Conservation (phyloP, 2,888 invertebrate genomes). For the Stomorhina lunata region DNA sequence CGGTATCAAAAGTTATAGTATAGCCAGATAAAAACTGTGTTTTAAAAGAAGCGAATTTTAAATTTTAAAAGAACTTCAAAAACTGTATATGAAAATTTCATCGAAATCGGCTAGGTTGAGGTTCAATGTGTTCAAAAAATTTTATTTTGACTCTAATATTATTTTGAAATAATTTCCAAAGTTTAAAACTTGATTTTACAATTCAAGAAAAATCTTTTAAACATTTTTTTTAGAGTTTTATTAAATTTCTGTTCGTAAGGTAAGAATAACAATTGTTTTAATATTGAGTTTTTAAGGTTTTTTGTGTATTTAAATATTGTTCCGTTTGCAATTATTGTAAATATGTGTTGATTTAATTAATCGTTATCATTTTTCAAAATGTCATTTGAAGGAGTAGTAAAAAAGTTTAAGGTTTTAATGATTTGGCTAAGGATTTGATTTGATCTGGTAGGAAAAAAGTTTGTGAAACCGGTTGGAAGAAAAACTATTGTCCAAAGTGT, state of each 20-base stretch:
- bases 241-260: too few relatives aligned
- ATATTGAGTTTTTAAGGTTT: conserved; percentile 38
- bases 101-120: too few relatives aligned
- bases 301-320: conserved; percentile 60
- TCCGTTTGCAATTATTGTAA: conserved; percentile 66
- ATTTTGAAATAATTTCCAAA: too few relatives aligned
- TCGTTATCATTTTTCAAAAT: conserved; percentile 17
- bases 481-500: conserved; percentile 59
- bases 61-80: too few relatives aligned
- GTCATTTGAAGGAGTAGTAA: not conserved
- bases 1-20: too few relatives aligned
- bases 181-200: not conserved
- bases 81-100: too few relatives aligned
- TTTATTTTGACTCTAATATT: too few relatives aligned
- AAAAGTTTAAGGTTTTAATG: conserved; percentile 2
- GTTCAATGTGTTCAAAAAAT: too few relatives aligned
- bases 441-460: not conserved
- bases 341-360: conserved; percentile 46
- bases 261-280: conserved; percentile 46
- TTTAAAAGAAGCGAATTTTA: too few relatives aligned
- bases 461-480: conserved; percentile 61
- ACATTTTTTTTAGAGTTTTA: conserved; percentile 21
- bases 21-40: too few relatives aligned
- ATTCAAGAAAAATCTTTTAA: conserved; percentile 29
- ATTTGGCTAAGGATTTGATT: not conserved